These are phyloP conservation scores for Ceratotherium simum DNA, from an alignment of 2,113 vertebrate genomes.

Conservation along the genomic window DNA sequence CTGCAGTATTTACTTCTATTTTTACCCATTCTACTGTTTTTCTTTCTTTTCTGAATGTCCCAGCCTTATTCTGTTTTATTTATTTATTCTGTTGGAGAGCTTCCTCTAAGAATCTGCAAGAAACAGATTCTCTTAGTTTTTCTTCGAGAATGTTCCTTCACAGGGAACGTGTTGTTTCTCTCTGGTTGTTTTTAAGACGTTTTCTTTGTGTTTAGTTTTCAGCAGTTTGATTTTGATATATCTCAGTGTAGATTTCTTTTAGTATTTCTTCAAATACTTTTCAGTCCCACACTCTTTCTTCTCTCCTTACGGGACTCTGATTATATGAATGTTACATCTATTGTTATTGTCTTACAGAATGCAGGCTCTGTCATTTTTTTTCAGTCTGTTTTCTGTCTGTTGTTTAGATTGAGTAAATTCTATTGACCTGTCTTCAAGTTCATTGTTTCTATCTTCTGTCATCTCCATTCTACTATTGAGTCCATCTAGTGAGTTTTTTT, in stretches of 20 bases:
- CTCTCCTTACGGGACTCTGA: background rate
- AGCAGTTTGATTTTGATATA: background rate
- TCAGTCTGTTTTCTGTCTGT: background rate
- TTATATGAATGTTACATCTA: background rate
- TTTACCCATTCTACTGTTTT: background rate
- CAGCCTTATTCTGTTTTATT: background rate
- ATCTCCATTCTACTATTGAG: background rate
- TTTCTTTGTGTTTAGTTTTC: background rate
- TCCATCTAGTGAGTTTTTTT: background rate
- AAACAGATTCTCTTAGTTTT: background rate
- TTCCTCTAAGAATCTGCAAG: background rate
- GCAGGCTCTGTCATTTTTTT: background rate
- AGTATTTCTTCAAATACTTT: background rate
- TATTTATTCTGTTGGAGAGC: background rate
- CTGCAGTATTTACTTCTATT: background rate
- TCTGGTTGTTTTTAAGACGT: background rate
- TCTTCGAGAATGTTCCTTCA: background rate
- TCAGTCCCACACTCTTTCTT: background rate
- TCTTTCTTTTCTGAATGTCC: background rate
- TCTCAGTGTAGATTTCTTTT: background rate
- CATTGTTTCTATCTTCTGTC: background rate
- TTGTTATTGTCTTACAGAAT: background rate
- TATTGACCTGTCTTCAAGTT: background rate
- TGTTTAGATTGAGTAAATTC: background rate
- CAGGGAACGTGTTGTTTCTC: background rate